Evolutionary conservation across 2,888 invertebrate species (phyloP).

Genomic region (Reticulitermes lucifugus): DNA sequence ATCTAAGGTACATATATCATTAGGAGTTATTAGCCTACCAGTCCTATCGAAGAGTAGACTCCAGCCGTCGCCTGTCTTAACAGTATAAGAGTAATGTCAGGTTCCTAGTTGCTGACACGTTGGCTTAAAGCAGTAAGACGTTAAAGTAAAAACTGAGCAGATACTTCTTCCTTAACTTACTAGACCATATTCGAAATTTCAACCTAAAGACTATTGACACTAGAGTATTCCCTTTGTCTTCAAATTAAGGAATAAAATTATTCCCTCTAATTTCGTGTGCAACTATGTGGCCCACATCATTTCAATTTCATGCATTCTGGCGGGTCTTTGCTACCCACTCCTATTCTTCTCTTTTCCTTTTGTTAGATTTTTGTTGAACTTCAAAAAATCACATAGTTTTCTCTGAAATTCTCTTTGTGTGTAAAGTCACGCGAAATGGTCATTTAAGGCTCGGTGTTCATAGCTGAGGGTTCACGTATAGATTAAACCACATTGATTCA

Average conservation of each 20-base stretch:
- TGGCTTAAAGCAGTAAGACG: no score
- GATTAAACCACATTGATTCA: constrained; percentile 1
- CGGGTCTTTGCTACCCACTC: not conserved
- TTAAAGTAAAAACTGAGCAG: no score
- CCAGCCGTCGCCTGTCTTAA: no score
- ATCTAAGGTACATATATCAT: no score
- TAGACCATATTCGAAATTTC: no score
- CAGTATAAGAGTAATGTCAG: no score
- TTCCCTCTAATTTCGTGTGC: not conserved
- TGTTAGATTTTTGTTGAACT: not conserved
- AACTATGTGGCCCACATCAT: not conserved
- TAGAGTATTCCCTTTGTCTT: not conserved
- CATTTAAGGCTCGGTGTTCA: not conserved
- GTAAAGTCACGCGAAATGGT: constrained; percentile 14
- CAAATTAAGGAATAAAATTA: not conserved
- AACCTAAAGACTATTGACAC: no score
- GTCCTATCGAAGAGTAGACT: no score
- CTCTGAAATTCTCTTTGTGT: constrained; percentile 19
- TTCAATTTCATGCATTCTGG: not conserved
- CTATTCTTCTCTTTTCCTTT: not conserved
- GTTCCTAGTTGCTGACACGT: no score
- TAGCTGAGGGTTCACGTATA: not conserved
- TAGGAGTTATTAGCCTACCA: no score
- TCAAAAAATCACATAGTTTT: constrained; percentile 15
- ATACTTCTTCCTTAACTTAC: no score